These are phyloP conservation scores for Macrosteles quadrilineatus DNA, from an alignment of 1,140 invertebrate species.

Conservation along the genomic window DNA sequence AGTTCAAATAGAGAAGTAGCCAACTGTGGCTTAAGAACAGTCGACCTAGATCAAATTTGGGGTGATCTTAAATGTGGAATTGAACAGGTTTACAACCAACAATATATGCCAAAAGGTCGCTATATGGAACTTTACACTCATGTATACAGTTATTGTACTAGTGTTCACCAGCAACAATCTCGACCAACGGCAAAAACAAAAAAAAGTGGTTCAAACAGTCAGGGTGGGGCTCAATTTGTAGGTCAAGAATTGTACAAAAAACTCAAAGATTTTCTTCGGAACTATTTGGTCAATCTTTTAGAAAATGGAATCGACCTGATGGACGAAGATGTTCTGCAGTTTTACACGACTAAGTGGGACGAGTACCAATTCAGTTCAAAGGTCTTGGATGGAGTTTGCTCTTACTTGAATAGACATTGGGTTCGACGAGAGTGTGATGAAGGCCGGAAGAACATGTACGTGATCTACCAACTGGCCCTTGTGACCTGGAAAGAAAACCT, in stretches of 20 bases:
- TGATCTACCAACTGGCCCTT: conserved; percentile 96
- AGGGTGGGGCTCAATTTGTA: conserved; percentile 88
- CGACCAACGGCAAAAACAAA: conserved; percentile 48
- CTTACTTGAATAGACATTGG: conserved; percentile 98
- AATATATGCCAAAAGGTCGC: conserved; percentile 79
- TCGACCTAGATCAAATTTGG: conserved; percentile 95
- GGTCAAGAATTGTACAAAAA: conserved; percentile 95
- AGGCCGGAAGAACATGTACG: conserved; percentile 94
- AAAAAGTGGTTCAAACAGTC: conserved; percentile 46
- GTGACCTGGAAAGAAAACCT: conserved; percentile 98
- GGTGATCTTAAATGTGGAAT: conserved; percentile 91
- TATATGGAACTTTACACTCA: conserved; percentile 95
- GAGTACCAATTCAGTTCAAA: conserved; percentile 98
- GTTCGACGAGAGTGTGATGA: conserved; percentile 97
- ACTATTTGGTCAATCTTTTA: conserved; percentile 78
- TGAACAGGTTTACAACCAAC: conserved; percentile 85
- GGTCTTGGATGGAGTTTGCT: conserved; percentile 95
- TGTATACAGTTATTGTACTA: conserved; percentile 96
- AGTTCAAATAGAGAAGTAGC: background rate
- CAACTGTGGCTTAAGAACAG: conserved; percentile 68
- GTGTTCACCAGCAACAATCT: conserved; percentile 76
- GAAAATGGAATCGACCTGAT: conserved; percentile 89
- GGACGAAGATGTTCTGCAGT: conserved; percentile 92
- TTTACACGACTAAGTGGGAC: conserved; percentile 98
- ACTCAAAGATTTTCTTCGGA: conserved; percentile 86